Evolutionary conservation across 2,888 invertebrate species (phyloP).

Genomic region (Dasypogon diadema): DNA sequence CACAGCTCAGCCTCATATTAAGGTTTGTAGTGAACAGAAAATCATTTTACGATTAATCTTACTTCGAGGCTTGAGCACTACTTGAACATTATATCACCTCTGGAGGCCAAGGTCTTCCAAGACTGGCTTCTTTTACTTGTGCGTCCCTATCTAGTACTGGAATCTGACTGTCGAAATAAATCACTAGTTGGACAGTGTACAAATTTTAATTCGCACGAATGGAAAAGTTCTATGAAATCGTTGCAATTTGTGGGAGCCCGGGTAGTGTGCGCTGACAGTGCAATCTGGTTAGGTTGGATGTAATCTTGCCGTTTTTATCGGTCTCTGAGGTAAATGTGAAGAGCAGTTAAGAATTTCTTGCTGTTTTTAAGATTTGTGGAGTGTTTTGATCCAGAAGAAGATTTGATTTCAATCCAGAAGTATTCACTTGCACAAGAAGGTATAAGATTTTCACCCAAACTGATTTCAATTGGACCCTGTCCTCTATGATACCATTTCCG

Average conservation of each 20-base stretch:
- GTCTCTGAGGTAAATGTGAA: no score
- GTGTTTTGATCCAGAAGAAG: no score
- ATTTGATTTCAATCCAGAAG: no score
- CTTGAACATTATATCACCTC: neutral
- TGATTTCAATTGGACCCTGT: no score
- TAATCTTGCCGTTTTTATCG: no score
- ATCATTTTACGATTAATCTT: neutral
- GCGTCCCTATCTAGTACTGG: neutral
- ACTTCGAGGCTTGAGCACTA: neutral
- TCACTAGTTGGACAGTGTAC: neutral
- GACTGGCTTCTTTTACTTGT: neutral
- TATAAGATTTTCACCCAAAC: no score
- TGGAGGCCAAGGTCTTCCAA: neutral
- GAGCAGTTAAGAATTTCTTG: no score
- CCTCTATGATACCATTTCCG: no score
- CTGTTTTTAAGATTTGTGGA: no score
- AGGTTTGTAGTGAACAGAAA: neutral
- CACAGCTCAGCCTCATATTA: neutral
- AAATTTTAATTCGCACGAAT: neutral
- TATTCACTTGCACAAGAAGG: no score
- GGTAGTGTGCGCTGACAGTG: neutral
- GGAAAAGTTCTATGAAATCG: neutral
- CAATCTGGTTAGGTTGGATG: no score
- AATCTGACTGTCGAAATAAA: neutral
- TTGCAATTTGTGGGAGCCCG: neutral